Evolutionary conservation across 1,140 invertebrate genomes (phyloP).

Genomic region (Heliothis subflexa): DNA sequence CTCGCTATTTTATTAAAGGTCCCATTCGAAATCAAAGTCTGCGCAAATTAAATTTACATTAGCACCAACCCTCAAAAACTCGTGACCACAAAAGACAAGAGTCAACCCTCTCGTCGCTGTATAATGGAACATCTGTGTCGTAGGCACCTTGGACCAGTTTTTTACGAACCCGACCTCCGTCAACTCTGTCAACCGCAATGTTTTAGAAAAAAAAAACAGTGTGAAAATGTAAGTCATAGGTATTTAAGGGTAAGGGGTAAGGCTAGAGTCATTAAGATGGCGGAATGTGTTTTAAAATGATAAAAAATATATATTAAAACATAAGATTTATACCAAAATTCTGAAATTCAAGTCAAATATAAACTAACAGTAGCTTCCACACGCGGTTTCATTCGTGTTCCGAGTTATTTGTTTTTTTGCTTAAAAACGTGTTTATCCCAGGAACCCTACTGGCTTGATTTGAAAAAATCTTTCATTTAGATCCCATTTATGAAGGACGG

Average conservation of each 20-base stretch:
- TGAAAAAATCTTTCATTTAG: too few species aligned
- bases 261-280: too few species aligned
- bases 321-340: too few species aligned
- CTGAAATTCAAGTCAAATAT: too few species aligned
- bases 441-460: too few species aligned
- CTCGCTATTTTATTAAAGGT: slow-evolving; percentile 3
- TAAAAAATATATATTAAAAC: too few species aligned
- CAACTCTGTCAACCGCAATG: slow-evolving; percentile 45
- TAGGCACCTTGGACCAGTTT: slow-evolving; percentile 28
- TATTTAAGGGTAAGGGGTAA: background rate
- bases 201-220: slow-evolving; percentile 42
- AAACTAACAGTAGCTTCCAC: too few species aligned
- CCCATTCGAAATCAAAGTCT: slow-evolving; percentile 1
- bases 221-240: slow-evolving; percentile 33
- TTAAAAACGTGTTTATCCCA: too few species aligned
- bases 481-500: too few species aligned
- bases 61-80: slow-evolving; percentile 24
- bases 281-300: background rate
- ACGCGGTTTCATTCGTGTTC: too few species aligned
- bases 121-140: slow-evolving; percentile 48
- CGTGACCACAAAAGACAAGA: slow-evolving; percentile 41
- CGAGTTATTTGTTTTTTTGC: too few species aligned
- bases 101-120: slow-evolving; percentile 33
- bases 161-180: slow-evolving; percentile 31
- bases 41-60: slow-evolving; percentile 34